Conservation (phyloP, 1,140 invertebrate genomes). For the Paraescarpia echinospica region DNA sequence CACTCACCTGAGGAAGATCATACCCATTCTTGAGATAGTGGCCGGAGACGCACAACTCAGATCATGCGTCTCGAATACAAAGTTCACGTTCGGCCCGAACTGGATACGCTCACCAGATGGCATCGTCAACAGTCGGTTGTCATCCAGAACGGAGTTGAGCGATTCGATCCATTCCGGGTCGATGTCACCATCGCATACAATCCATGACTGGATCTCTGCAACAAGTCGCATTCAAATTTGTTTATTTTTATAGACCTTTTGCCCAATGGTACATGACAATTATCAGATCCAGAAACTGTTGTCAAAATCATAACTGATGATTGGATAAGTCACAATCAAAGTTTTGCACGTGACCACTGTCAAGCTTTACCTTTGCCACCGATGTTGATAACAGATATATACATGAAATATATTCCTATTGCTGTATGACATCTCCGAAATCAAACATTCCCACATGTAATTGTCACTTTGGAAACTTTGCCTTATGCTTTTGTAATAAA, state of each 20-base stretch:
- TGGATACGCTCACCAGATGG: conserved; percentile 97
- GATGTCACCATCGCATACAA: conserved; percentile 95
- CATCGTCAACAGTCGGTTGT: conserved; percentile 89
- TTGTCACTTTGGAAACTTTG: too few species aligned
- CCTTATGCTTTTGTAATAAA: too few species aligned
- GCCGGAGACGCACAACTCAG: conserved; percentile 93
- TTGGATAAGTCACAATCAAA: too few species aligned
- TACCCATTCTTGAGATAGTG: conserved; percentile 94
- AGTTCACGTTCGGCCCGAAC: conserved; percentile 86
- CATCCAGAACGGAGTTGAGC: conserved; percentile 93
- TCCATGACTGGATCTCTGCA: conserved; percentile 73
- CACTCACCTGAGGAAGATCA: conserved; percentile 80
- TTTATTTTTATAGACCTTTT: neutral
- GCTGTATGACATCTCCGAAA: too few species aligned
- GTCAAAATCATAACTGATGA: too few species aligned
- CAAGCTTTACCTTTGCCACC: too few species aligned
- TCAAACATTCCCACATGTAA: too few species aligned
- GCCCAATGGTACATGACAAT: neutral
- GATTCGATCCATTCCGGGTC: conserved; percentile 99
- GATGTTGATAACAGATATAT: too few species aligned
- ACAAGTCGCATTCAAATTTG: neutral
- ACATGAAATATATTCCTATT: too few species aligned
- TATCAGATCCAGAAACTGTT: neutral
- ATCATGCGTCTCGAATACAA: conserved; percentile 96
- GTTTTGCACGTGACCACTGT: too few species aligned